Base-by-base conservation (phyloP, 2,888 invertebrate species). In the Spilarctia lutea region DNA sequence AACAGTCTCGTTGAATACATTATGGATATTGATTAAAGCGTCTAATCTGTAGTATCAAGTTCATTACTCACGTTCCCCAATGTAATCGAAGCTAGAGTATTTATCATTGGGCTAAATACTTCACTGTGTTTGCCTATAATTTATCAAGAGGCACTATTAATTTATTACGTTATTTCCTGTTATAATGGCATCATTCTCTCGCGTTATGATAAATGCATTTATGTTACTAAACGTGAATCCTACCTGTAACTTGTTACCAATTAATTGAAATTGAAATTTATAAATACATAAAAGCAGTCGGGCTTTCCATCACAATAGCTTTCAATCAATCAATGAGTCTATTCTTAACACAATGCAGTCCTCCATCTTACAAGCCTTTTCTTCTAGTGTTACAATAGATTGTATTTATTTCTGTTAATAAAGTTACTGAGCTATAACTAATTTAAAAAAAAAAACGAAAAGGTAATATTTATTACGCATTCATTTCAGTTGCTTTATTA, bases 21-120 rank as follows among this genome's bases (percentile, higher is more conserved):
- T 88, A 87, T 83, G 80, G 79, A 77, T 87, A 88, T 88, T 84
- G 88, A 88, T 88, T 88, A 82, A 83, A 79, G 77, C 76, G 71
- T 81, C 83, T 82, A 85, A 85, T 86, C 81, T 82, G 82, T 72
- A 83, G 84, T 81, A 85, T 82, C 84, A 85, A 82, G 79, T 80
- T 86, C 86, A 88, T 87, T 86, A 86, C 81, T 87, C 86, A 83
- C 83, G 82, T 80, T 80, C 72, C 42, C 73, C 75, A 76, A 74
- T 79, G 82, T 76, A 86, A 84, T 81, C 75, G 77, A 77, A 75
- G 68, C 79, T 72, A 75, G 76, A 81, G 75, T 79, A 85, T 86
- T 83, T 79, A 82, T 86, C 81, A 83, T 74, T 81, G 68, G 74
- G 76, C 78, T 81, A 81, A 85, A 82, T 78, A 86, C 77, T 81